Percentiles rank a stretch among this genome's conserved stretches.
These are phyloP conservation scores for Ptilodon capucinus DNA, from an alignment of 2,888 invertebrate species.

Conservation along the genomic window DNA sequence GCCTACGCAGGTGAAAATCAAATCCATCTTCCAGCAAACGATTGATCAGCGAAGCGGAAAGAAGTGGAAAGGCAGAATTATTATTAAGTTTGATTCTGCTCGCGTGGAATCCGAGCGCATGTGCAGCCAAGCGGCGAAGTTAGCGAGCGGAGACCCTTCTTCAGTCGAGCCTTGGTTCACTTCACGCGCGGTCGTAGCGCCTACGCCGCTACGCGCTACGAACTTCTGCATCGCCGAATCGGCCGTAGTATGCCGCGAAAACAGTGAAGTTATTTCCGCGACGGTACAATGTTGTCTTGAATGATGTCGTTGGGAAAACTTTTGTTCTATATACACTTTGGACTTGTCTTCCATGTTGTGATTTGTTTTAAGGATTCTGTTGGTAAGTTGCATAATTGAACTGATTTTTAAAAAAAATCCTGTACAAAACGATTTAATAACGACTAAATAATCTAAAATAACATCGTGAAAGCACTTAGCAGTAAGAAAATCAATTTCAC, in stretches of 20 bases:
- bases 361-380: constrained; percentile 79
- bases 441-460: not conserved
- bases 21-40: constrained; percentile 29
- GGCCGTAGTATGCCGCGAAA: constrained; percentile 50
- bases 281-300: constrained; percentile 70
- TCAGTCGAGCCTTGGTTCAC: constrained; percentile 60
- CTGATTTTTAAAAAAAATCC: not conserved
- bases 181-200: constrained; percentile 57
- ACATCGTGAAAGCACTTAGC: not conserved
- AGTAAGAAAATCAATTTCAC: not conserved
- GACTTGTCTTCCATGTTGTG: constrained; percentile 80
- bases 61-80: constrained; percentile 34
- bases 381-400: constrained; percentile 55
- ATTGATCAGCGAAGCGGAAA: constrained; percentile 45
- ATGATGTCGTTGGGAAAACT: constrained; percentile 79
- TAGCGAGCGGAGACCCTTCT: constrained; percentile 36
- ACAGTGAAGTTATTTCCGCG: constrained; percentile 51
- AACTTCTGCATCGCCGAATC: constrained; percentile 42
- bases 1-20: constrained; percentile 21
- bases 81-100: constrained; percentile 47
- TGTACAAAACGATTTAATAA: not conserved
- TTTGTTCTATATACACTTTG: constrained; percentile 77
- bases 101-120: constrained; percentile 57
- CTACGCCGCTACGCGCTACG: constrained; percentile 59
- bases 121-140: constrained; percentile 58